These are phyloP conservation scores for Nyctibius bracteatus DNA, from an alignment of 2,113 vertebrate genomes.

Conservation along the genomic window DNA sequence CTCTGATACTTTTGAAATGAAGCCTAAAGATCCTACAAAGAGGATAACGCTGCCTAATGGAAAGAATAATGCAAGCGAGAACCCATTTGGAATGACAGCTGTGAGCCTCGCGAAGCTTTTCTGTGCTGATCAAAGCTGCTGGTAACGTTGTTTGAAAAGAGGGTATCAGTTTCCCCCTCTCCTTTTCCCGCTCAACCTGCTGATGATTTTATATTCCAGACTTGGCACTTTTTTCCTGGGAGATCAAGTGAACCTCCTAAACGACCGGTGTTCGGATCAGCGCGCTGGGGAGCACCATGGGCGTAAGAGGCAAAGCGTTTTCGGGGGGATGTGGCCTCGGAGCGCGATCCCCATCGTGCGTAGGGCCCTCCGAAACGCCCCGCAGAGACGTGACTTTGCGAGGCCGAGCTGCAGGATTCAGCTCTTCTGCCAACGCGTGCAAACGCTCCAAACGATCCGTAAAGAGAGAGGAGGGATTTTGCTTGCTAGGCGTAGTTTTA, in stretches of 20 bases:
- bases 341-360: accelerated
- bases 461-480: not conserved
- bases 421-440: accelerated
- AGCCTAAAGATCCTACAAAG: conserved; percentile 50
- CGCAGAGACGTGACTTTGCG: accelerated
- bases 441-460: accelerated
- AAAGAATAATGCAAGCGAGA: conserved; percentile 41
- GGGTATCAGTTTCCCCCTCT: not conserved
- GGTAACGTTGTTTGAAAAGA: not conserved
- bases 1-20: conserved; percentile 39
- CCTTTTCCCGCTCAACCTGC: not conserved
- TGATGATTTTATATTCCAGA: not conserved
- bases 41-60: conserved; percentile 43
- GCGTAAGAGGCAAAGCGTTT: accelerated
- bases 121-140: conserved; percentile 22
- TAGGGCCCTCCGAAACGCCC: not conserved
- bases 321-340: no score
- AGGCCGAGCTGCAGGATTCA: accelerated
- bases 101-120: not conserved
- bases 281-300: accelerated
- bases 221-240: not conserved
- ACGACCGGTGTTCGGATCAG: accelerated
- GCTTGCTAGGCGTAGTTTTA: not conserved
- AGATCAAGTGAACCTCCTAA: not conserved
- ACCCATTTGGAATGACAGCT: conserved; percentile 45